Evolutionary conservation across 2,888 invertebrate species (phyloP).

Genomic region (Sesamia inferens): DNA sequence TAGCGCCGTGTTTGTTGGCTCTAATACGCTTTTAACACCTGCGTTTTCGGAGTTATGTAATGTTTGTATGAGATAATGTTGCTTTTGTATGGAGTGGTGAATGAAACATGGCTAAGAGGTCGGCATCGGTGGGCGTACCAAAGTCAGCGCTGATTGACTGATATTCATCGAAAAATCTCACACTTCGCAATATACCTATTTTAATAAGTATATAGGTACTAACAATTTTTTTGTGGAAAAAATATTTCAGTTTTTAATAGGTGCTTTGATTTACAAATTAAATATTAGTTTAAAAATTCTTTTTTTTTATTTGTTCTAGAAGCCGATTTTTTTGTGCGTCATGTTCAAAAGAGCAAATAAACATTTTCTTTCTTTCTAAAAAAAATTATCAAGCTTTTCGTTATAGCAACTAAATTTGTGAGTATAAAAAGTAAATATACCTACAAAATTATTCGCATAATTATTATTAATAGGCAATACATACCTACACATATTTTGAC

Average conservation of each 20-base stretch:
- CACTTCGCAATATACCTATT: slow-evolving; percentile 47
- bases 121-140: slow-evolving; percentile 62
- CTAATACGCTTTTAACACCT: slow-evolving; percentile 88
- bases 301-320: not conserved
- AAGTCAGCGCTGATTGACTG: slow-evolving; percentile 69
- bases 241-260: slow-evolving; percentile 10
- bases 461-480: slow-evolving; percentile 10
- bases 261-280: slow-evolving; percentile 11
- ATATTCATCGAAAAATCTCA: slow-evolving; percentile 58
- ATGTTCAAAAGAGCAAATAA: not conserved
- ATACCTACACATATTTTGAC: not conserved
- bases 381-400: not conserved
- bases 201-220: slow-evolving; percentile 21
- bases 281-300: slow-evolving; percentile 9
- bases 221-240: slow-evolving; percentile 14
- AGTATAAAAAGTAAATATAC: not conserved
- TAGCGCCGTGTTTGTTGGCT: slow-evolving; percentile 87
- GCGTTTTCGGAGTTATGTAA: slow-evolving; percentile 82
- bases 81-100: slow-evolving; percentile 77
- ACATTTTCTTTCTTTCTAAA: not conserved
- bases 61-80: slow-evolving; percentile 79
- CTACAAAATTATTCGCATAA: no score
- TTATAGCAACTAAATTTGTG: not conserved
- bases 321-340: not conserved
- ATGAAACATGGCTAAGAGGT: slow-evolving; percentile 70